Conservation (phyloP, 2,797 vertebrate genomes). For the Ptychadena robeensis region DNA sequence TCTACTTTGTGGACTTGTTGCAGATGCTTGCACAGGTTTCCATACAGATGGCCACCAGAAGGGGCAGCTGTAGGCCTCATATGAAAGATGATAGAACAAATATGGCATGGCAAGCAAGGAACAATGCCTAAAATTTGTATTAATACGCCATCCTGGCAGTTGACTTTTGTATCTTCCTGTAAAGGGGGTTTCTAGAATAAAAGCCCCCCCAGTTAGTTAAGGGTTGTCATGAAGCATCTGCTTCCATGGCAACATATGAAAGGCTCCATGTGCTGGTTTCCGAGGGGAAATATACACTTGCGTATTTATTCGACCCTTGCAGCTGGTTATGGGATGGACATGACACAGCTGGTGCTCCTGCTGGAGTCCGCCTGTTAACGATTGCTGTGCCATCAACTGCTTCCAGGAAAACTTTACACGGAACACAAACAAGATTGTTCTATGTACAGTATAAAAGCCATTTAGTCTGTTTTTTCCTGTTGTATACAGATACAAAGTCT, state of each 20-base stretch:
- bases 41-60: no score
- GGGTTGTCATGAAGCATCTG: slow-evolving; percentile 22
- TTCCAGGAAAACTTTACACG: background rate
- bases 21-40: no score
- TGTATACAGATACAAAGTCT: no score
- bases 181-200: background rate
- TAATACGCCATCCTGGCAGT: no score
- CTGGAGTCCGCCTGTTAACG: background rate
- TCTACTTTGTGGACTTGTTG: no score
- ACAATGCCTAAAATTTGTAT: no score
- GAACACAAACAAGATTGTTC: background rate
- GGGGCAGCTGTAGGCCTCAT: no score
- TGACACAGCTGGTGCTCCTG: slow-evolving; percentile 28
- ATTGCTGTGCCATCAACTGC: slow-evolving; percentile 4
- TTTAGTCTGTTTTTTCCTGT: no score
- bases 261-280: slow-evolving; percentile 31
- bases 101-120: no score
- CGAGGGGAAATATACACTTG: slow-evolving; percentile 25
- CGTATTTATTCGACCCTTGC: slow-evolving; percentile 31
- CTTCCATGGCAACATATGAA: slow-evolving; percentile 46
- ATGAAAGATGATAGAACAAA: no score
- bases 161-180: background rate
- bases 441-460: background rate
- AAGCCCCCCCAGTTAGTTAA: background rate
- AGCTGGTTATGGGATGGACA: slow-evolving; percentile 41